These are phyloP conservation scores for Galaxea fascicularis DNA, from an alignment of 92 coral and sea anemone genomes.

Conservation along the genomic window DNA sequence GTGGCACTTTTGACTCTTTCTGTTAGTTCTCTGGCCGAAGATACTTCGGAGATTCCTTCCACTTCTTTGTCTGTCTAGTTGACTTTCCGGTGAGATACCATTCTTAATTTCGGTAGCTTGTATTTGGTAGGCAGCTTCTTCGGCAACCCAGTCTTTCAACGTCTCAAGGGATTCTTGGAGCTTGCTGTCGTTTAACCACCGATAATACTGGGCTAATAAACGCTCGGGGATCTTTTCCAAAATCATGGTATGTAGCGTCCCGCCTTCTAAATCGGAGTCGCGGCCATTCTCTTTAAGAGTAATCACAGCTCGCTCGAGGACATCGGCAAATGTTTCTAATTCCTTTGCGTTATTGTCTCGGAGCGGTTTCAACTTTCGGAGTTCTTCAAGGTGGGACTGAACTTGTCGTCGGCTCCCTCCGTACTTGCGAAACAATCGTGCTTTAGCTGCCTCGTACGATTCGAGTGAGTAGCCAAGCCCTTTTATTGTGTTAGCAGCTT, in stretches of 20 bases:
- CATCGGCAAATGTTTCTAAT: constrained; percentile 12
- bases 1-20: constrained; percentile 5
- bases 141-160: constrained; percentile 5
- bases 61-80: background rate
- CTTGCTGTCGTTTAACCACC: constrained; percentile 44
- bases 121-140: constrained; percentile 18
- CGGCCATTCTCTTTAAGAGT: constrained; percentile 59
- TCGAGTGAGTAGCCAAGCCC: constrained; percentile 66
- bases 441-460: constrained; percentile 57
- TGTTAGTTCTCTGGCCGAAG: background rate
- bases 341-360: constrained; percentile 16
- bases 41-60: background rate
- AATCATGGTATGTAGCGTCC: constrained; percentile 62
- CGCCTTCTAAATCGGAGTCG: constrained; percentile 62
- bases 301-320: constrained; percentile 55
- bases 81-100: background rate
- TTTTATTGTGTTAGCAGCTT: constrained; percentile 68
- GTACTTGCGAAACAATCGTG: background rate
- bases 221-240: constrained; percentile 71
- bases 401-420: background rate
- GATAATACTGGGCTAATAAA: constrained; percentile 51
- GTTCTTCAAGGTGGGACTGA: background rate
- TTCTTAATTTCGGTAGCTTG: constrained; percentile 17
- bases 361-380: background rate
- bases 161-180: background rate